Percentiles rank a stretch among this genome's conserved stretches.
phyloP scores from a whole-genome alignment of 2,797 vertebrate species.

The Babyrousa celebensis region DNA sequence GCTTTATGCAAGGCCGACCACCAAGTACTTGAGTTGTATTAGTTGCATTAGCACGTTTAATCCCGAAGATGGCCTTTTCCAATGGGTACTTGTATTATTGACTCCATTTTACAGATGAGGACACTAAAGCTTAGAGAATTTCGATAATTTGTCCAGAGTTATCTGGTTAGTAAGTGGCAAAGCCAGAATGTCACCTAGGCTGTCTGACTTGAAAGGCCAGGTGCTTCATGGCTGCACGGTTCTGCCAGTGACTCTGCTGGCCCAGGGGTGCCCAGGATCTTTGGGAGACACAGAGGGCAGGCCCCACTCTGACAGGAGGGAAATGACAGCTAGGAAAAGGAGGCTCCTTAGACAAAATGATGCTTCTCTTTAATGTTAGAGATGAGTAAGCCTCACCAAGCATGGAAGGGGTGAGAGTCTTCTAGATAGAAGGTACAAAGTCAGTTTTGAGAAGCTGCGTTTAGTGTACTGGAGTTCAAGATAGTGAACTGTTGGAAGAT shows the following conservation, averaged over 20 bases:
- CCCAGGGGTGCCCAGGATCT: background rate
- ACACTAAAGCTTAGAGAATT: background rate
- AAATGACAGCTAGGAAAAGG: background rate
- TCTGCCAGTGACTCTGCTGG: background rate
- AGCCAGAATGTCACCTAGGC: background rate
- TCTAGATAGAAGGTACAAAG: background rate
- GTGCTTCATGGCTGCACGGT: background rate
- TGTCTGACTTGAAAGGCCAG: background rate
- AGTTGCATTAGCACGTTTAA: background rate
- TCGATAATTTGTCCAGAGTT: background rate
- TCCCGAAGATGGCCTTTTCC: background rate
- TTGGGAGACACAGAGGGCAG: background rate
- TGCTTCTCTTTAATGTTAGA: background rate
- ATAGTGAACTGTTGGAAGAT: background rate
- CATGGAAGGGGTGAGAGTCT: background rate
- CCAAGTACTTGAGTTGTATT: background rate
- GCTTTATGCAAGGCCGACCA: background rate
- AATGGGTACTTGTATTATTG: background rate
- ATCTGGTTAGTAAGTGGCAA: conserved; percentile 21
- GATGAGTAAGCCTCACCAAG: background rate
- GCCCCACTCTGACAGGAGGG: background rate
- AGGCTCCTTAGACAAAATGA: background rate
- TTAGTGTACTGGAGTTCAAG: background rate
- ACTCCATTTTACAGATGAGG: background rate
- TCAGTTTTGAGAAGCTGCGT: background rate